Evolutionary conservation across 1,140 invertebrate species (phyloP).

Genomic region (Matsumurasca onukii): DNA sequence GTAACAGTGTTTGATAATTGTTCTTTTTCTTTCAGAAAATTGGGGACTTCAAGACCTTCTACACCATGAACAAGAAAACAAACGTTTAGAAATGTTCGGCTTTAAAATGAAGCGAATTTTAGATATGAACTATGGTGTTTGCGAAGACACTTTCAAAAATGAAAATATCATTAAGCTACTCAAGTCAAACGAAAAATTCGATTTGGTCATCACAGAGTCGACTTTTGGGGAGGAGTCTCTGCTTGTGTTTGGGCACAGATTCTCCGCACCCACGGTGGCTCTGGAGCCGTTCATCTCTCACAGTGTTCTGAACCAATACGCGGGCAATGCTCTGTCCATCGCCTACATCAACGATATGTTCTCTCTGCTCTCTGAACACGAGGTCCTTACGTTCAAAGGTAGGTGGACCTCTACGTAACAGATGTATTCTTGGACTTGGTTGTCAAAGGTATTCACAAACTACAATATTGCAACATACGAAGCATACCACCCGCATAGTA

Average conservation of each 20-base stretch:
- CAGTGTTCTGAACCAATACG: neutral
- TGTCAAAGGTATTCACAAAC: too few species aligned
- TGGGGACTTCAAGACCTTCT: too few species aligned
- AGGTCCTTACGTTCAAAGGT: neutral
- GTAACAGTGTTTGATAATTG: too few species aligned
- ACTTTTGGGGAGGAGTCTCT: neutral
- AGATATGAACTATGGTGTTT: constrained; percentile 2
- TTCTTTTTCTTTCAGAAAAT: too few species aligned
- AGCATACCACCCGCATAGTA: too few species aligned
- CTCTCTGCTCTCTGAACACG: neutral
- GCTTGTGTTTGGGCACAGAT: neutral
- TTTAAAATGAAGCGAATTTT: neutral
- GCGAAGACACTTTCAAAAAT: constrained; percentile 2
- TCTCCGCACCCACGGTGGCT: neutral
- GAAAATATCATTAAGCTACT: neutral
- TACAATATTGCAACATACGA: too few species aligned
- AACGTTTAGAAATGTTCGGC: too few species aligned
- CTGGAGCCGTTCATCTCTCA: neutral
- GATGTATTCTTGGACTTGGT: too few species aligned
- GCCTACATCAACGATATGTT: neutral
- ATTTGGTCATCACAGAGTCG: constrained; percentile 1
- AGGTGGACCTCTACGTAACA: too few species aligned
- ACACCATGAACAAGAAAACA: too few species aligned
- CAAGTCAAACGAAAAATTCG: neutral
- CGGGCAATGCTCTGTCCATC: neutral